These are phyloP conservation scores for Drosophila prolongata DNA, from an alignment of 2,888 invertebrate genomes.

Conservation along the genomic window DNA sequence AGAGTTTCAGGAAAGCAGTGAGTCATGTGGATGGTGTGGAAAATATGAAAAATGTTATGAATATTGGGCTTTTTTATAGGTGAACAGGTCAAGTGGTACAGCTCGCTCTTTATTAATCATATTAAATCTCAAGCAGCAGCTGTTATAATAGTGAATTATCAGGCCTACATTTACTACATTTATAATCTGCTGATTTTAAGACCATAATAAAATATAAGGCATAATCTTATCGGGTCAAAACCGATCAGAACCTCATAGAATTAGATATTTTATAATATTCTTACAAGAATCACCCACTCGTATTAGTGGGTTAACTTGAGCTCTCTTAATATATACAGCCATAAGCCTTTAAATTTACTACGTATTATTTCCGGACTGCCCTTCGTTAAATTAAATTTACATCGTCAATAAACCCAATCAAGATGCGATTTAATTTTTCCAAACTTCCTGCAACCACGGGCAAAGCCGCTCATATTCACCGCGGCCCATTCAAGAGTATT, in stretches of 20 bases:
- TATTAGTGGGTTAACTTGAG: background rate
- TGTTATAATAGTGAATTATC: background rate
- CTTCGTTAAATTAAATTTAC: slow-evolving; percentile 1
- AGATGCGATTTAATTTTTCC: slow-evolving; percentile 18
- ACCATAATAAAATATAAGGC: background rate
- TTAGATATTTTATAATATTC: too few relatives aligned
- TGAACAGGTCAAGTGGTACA: background rate
- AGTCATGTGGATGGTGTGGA: background rate
- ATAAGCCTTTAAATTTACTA: background rate
- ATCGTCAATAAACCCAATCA: slow-evolving; percentile 14
- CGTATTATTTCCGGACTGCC: slow-evolving; percentile 5
- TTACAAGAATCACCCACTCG: background rate
- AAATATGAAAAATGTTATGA: slow-evolving; percentile 28
- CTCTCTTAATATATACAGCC: background rate
- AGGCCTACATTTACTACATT: background rate
- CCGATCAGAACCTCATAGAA: background rate
- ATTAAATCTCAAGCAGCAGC: background rate
- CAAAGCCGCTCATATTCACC: slow-evolving; percentile 25
- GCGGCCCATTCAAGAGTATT: slow-evolving; percentile 28
- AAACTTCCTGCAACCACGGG: slow-evolving; percentile 16
- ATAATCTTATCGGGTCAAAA: background rate
- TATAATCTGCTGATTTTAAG: too few relatives aligned
- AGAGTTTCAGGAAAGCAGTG: background rate
- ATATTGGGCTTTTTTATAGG: slow-evolving; percentile 6
- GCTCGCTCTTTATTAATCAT: background rate